Conservation (phyloP, 2,888 invertebrate genomes). For the Temnothorax rugatulus region DNA sequence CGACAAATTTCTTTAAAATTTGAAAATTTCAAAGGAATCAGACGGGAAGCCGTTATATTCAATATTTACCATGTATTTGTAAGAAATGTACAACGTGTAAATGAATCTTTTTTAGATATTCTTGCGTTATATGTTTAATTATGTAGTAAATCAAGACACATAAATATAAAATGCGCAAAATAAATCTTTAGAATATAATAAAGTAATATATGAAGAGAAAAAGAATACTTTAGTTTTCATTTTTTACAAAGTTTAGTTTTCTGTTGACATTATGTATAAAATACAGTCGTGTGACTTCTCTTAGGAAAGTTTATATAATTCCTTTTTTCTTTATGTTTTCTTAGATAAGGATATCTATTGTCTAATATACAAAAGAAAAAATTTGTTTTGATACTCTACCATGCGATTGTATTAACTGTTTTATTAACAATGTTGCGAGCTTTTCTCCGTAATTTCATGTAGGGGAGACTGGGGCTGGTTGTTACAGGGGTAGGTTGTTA, state of each 20-base stretch:
- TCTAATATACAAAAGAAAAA: constrained; percentile 53
- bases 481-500: too few relatives aligned
- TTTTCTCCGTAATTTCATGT: constrained; percentile 35
- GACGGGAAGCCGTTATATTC: too few relatives aligned
- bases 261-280: constrained; percentile 11
- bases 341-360: constrained; percentile 30
- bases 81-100: constrained; percentile 73
- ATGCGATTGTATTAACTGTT: constrained; percentile 54
- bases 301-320: constrained; percentile 40
- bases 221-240: background rate
- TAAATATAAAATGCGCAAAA: background rate
- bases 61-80: too few relatives aligned
- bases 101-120: constrained; percentile 73
- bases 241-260: constrained; percentile 6
- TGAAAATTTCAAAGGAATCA: too few relatives aligned
- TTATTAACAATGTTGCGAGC: constrained; percentile 24
- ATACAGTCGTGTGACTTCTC: background rate
- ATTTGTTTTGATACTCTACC: constrained; percentile 27
- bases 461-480: too few relatives aligned
- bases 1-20: too few relatives aligned
- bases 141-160: background rate
- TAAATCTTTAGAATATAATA: constrained; percentile 22
- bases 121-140: constrained; percentile 39
- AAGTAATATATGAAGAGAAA: constrained; percentile 10
- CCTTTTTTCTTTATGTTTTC: constrained; percentile 40